These are phyloP conservation scores for Cheumatopsyche charites DNA, from an alignment of 1,140 invertebrate species.

Conservation along the genomic window DNA sequence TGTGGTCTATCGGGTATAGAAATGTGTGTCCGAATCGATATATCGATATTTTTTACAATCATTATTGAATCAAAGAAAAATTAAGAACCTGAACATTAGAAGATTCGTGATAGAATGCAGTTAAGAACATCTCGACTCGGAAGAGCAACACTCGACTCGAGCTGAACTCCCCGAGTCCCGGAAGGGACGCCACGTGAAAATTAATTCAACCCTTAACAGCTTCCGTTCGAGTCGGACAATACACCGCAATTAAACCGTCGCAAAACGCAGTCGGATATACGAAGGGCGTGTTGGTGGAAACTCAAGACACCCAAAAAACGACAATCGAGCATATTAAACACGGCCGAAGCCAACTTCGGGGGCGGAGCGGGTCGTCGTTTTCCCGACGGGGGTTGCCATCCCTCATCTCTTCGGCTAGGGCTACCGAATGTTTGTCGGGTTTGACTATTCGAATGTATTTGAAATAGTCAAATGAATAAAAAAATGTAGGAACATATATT, in stretches of 20 bases:
- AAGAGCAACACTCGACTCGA: too few relatives aligned
- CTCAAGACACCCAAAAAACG: background rate
- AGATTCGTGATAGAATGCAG: too few relatives aligned
- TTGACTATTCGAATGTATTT: too few relatives aligned
- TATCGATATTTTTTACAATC: too few relatives aligned
- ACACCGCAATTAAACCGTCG: background rate
- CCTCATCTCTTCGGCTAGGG: background rate
- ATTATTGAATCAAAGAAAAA: too few relatives aligned
- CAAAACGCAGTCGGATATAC: background rate
- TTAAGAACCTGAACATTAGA: too few relatives aligned
- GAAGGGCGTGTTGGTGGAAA: background rate
- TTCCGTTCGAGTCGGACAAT: conserved; percentile 3
- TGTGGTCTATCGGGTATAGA: too few relatives aligned
- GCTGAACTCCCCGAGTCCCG: conserved; percentile 26
- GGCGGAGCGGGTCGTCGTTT: background rate
- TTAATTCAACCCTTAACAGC: conserved; percentile 37
- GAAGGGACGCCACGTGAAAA: conserved; percentile 35
- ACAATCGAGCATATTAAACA: background rate
- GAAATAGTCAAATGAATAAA: too few relatives aligned
- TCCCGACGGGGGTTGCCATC: background rate
- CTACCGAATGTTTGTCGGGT: too few relatives aligned
- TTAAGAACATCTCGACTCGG: too few relatives aligned
- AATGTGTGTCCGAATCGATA: too few relatives aligned
- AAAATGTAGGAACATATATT: too few relatives aligned
- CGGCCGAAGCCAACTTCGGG: background rate